phyloP scores from a whole-genome alignment of 2,113 vertebrate species.

The Mungos mungo region DNA sequence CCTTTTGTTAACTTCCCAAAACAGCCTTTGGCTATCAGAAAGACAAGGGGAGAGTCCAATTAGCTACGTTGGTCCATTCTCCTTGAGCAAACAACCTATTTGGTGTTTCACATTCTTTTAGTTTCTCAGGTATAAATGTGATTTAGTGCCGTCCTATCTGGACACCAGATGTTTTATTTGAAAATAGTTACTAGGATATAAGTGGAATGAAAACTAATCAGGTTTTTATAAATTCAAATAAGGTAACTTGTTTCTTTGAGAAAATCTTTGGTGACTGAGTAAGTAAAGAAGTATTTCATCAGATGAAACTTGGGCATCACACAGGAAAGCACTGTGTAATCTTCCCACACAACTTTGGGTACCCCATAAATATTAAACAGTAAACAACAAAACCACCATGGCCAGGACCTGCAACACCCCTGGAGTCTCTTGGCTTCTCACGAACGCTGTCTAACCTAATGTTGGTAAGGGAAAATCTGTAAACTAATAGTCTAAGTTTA shows the following conservation, averaged over 20 bases:
- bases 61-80: slow-evolving; percentile 55
- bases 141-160: slow-evolving; percentile 73
- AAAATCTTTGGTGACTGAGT: slow-evolving; percentile 75
- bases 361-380: slow-evolving; percentile 49
- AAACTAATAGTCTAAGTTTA: background rate
- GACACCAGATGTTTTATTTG: slow-evolving; percentile 77
- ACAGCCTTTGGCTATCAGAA: slow-evolving; percentile 49
- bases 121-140: slow-evolving; percentile 56
- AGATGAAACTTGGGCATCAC: slow-evolving; percentile 66
- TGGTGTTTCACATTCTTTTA: slow-evolving; percentile 35
- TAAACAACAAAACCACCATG: slow-evolving; percentile 20
- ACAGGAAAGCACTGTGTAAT: slow-evolving; percentile 64
- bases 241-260: slow-evolving; percentile 71
- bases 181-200: slow-evolving; percentile 73
- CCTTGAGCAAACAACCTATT: slow-evolving; percentile 63
- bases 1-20: slow-evolving; percentile 48
- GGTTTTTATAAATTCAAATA: slow-evolving; percentile 71
- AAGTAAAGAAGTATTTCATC: slow-evolving; percentile 76
- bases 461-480: slow-evolving; percentile 2
- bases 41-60: slow-evolving; percentile 45
- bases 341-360: slow-evolving; percentile 66
- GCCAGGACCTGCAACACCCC: slow-evolving; percentile 69
- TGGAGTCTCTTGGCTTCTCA: slow-evolving; percentile 32
- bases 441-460: background rate
- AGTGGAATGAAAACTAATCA: slow-evolving; percentile 72